These are phyloP conservation scores for Trichosurus vulpecula DNA, from an alignment of 2,797 vertebrate species.

Conservation along the genomic window DNA sequence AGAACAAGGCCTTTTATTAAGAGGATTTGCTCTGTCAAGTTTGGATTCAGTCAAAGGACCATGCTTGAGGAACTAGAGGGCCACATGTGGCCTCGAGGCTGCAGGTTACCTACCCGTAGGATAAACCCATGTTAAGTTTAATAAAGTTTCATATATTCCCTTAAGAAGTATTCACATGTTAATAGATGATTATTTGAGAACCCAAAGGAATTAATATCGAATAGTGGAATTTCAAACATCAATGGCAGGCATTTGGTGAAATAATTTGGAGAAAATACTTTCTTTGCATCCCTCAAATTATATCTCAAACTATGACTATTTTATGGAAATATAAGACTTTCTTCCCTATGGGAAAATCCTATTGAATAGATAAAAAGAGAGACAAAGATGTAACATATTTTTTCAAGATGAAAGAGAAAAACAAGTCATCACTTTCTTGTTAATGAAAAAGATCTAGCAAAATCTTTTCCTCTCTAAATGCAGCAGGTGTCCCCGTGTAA, in stretches of 20 bases:
- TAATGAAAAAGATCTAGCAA: not conserved
- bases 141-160: not conserved
- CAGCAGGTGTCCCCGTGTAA: not conserved
- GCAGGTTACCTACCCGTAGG: no score
- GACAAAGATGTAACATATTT: not conserved
- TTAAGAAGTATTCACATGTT: not conserved
- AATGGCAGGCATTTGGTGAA: not conserved
- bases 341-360: not conserved
- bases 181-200: not conserved
- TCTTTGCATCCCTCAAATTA: not conserved
- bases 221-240: not conserved
- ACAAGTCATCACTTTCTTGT: not conserved
- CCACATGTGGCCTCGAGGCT: no score
- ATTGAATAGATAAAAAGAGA: not conserved
- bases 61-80: no score
- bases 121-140: not conserved
- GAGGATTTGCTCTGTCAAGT: no score
- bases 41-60: no score
- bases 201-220: not conserved
- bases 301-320: not conserved
- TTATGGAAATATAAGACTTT: not conserved
- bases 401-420: not conserved
- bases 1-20: no score
- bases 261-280: not conserved
- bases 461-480: not conserved